These are phyloP conservation scores for Gryllus longicercus DNA, from an alignment of 2,888 invertebrate species.

Conservation along the genomic window DNA sequence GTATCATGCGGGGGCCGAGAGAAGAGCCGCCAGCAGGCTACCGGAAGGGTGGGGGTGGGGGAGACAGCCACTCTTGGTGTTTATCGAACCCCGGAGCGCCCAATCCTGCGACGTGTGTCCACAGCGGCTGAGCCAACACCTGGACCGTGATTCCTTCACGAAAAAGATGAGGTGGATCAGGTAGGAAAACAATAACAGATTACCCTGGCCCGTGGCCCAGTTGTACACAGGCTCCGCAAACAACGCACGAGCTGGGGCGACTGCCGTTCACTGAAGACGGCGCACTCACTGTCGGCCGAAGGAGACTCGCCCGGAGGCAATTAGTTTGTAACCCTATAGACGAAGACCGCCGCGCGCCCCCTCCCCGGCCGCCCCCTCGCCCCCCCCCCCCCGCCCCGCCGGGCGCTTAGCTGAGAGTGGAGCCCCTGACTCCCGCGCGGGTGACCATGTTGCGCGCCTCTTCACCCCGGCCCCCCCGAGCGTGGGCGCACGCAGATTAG, in stretches of 20 bases:
- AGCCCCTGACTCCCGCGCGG: not conserved
- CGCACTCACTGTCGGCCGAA: not conserved
- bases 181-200: constrained; percentile 10
- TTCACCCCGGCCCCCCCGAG: too few species aligned
- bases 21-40: constrained; percentile 10
- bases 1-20: constrained; percentile 8
- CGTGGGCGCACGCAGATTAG: too few species aligned
- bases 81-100: constrained; percentile 8
- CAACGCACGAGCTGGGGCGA: not conserved
- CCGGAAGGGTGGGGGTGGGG: not conserved
- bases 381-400: constrained; percentile 2
- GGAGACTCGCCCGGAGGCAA: not conserved
- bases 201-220: constrained; percentile 1
- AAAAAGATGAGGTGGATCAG: constrained; percentile 7
- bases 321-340: constrained; percentile 1
- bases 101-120: constrained; percentile 9
- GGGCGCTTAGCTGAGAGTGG: constrained; percentile 24
- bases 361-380: not conserved
- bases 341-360: not conserved
- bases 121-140: constrained; percentile 17
- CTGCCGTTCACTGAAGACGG: not conserved
- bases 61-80: constrained; percentile 9
- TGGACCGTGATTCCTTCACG: constrained; percentile 17
- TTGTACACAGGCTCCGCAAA: constrained; percentile 17
- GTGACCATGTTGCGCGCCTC: too few species aligned